Base-by-base conservation (phyloP, 2,113 vertebrate species). In the Python bivittatus region DNA sequence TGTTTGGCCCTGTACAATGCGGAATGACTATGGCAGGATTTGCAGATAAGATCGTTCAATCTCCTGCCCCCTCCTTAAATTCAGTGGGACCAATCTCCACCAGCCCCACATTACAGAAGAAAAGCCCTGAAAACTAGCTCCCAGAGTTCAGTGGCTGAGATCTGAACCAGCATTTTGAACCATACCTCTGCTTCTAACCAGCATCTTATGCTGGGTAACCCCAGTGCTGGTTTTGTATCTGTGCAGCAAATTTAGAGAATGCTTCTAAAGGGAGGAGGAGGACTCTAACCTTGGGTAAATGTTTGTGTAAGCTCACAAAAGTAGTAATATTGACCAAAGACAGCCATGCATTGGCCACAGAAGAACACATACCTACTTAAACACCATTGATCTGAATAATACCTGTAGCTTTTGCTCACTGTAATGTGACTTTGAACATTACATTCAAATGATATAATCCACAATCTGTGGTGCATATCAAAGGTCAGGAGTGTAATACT, bases 361-460 rank as follows among this genome's bases (percentile, higher is more conserved):
- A 84, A 38, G 54, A 44, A 42, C 4, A 83, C 5, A 83, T 23
- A 27, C 27, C 8, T n/a, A 42, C 44, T n/a, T 68, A 68, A 53
- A 17, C 22, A 11, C 25, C 25, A 84, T 22, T 58, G 53, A 58
- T 44, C 27, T 58, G n/a, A 84, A 17, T 44, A 33, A 27, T 42
- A 84, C 38, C 83, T 84, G 13, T 57, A 25, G 72, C 1, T 44
- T 52, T 52, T 61, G 12, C 2, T 33, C 11, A 86, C 6, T 52
- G 2, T 29, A 64, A 86, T 91, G 84, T 68, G 6, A 44, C n/a
- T 92, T 27, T 88, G 90, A 90, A 48, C 15, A 56, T n/a, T 89
- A 89, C 86, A 25, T 92, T 91, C 86, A 85, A 56, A 93, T 56
- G 84, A n/a, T 93, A 85, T 58, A 27, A 33, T 48, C 20, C 33